These are phyloP conservation scores for Ailuropoda melanoleuca DNA, from an alignment of 2,113 vertebrate genomes.

Conservation along the genomic window DNA sequence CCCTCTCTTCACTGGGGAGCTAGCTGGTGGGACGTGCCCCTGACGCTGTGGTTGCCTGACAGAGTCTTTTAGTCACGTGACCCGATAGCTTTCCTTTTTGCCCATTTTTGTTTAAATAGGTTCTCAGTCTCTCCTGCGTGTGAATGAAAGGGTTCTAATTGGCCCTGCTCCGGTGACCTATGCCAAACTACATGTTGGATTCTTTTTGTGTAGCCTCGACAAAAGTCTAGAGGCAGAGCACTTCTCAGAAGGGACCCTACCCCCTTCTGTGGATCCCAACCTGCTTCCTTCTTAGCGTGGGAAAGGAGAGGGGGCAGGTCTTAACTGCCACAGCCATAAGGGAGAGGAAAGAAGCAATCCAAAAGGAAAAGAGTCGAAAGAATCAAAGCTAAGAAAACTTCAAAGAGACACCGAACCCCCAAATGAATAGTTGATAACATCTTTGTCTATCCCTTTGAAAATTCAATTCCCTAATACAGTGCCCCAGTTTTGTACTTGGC, in stretches of 20 bases:
- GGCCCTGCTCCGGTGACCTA: background rate
- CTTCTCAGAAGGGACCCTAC: background rate
- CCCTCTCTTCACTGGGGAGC: no score
- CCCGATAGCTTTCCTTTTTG: background rate
- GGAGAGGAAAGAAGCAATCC: background rate
- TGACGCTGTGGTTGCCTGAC: background rate
- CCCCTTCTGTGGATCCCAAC: background rate
- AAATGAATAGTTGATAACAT: background rate
- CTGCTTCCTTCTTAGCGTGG: background rate
- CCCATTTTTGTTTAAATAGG: background rate
- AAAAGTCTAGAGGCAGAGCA: background rate
- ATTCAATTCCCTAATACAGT: background rate
- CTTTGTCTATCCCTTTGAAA: constrained; percentile 16
- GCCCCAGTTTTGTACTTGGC: background rate
- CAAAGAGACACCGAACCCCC: background rate
- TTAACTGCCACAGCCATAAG: background rate
- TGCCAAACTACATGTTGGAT: background rate
- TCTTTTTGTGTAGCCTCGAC: background rate
- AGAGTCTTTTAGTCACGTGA: background rate
- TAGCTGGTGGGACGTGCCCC: accelerated
- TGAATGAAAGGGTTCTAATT: background rate
- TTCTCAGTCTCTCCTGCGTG: background rate
- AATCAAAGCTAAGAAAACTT: constrained; percentile 18
- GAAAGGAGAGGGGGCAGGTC: background rate
- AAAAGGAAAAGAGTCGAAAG: background rate